phyloP scores from a whole-genome alignment of 2,113 vertebrate species.

The Protomyctophum bolini region DNA sequence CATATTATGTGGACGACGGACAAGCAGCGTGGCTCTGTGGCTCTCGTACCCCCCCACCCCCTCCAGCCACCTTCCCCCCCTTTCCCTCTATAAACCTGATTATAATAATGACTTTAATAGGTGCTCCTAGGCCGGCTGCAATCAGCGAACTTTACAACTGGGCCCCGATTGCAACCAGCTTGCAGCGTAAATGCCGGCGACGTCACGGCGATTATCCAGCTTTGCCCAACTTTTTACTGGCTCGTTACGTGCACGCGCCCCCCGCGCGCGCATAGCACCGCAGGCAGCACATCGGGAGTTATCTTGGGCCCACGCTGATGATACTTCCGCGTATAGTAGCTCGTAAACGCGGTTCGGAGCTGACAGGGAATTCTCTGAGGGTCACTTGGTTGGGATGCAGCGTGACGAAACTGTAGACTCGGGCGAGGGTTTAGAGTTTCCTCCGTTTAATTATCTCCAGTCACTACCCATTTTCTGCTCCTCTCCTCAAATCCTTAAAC shows the following conservation, averaged over 20 bases:
- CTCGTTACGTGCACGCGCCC: constrained; percentile 13
- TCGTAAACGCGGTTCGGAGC: constrained; percentile 22
- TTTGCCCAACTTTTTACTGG: constrained; percentile 25
- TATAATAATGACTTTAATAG: constrained; percentile 75
- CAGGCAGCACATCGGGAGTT: neutral
- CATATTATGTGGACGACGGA: constrained; percentile 40
- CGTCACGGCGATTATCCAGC: constrained; percentile 36
- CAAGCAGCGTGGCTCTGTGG: constrained; percentile 23
- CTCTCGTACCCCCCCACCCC: constrained; percentile 20
- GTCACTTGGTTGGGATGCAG: constrained; percentile 37
- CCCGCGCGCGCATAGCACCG: constrained; percentile 17
- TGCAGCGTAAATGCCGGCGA: constrained; percentile 51
- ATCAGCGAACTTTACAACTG: constrained; percentile 73
- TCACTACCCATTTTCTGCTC: constrained; percentile 47
- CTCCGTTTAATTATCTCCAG: constrained; percentile 47
- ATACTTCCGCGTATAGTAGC: constrained; percentile 22
- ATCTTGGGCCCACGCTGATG: constrained; percentile 7
- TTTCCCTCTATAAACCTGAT: constrained; percentile 61
- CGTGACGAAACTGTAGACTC: constrained; percentile 40
- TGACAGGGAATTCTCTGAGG: constrained; percentile 20
- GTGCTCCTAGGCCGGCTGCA: constrained; percentile 64
- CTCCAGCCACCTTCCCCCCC: too few species aligned
- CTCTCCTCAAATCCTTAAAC: constrained; percentile 8
- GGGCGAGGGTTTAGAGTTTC: constrained; percentile 30
- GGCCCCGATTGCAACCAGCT: constrained; percentile 74